Base-by-base conservation (phyloP, 2,113 vertebrate genomes). In the Mormoops blainvillei region DNA sequence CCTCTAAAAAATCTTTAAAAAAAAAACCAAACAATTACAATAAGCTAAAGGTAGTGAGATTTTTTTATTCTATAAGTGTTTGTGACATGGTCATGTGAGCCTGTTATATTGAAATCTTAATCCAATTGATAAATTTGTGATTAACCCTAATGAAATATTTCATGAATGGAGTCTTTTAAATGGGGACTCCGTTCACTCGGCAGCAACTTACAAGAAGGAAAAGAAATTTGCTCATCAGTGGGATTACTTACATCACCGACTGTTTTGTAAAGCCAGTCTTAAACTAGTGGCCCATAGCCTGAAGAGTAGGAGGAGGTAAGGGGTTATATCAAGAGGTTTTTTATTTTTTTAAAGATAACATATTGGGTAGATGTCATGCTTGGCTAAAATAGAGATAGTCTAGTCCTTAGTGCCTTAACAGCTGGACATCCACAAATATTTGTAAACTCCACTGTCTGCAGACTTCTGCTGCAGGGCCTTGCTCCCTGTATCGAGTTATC, bases 151-250 rank as follows among this genome's bases (percentile, higher is more conserved):
- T 70, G 71, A 81, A 56, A 78, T 36, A 24, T 81, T 85, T 91
- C n/a, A 94, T 92, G 86, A 58, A 80, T 43, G 14, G 26, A 12
- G n/a, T 73, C 33, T 95, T 84, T 86, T 68, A 83, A 89, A 94
- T 70, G 81, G n/a, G 24, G 31, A 87, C 41, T 71, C 38, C 19
- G 22, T 81, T 92, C 41, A 58, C 50, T 73, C 19, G 77, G 56
- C 87, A 76, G 63, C 45, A 91, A 13, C 38, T 83, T 52, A 41
- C 67, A 14, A 76, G 91, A 91, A 94, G 24, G 45, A 78, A 56
- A 81, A 68, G 38, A 77, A 19, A 56, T 65, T n/a, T n/a, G 7
- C 12, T 71, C 45, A 89, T 48, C 48, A 33, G 11, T 43, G 74
- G 15, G 26, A 41, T 87, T 83, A 84, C 26, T 77, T 81, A 18